Conservation (phyloP, 2,113 vertebrate genomes). For the Ophthalmolycus amberensis region DNA sequence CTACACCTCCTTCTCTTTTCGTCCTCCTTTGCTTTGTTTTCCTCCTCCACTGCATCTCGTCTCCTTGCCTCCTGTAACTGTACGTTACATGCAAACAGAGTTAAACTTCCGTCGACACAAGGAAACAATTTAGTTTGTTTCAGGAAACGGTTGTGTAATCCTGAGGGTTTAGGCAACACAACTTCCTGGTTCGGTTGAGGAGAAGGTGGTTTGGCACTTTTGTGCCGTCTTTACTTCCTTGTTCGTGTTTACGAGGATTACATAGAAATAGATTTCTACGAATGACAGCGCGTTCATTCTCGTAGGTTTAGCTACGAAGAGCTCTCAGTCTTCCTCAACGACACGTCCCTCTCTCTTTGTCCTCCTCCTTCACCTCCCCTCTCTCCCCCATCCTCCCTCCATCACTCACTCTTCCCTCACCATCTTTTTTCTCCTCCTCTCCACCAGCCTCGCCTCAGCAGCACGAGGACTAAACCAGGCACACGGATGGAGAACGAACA, state of each 20-base stretch:
- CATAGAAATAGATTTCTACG: too few species aligned
- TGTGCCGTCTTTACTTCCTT: neutral
- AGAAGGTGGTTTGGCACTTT: too few species aligned
- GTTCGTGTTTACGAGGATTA: neutral
- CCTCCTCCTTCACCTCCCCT: neutral
- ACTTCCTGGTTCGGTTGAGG: too few species aligned
- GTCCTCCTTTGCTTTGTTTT: neutral
- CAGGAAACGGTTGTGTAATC: too few species aligned
- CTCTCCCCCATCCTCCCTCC: neutral
- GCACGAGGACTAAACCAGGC: slow-evolving; percentile 2
- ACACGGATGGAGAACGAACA: slow-evolving; percentile 40
- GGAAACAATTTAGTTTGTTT: neutral
- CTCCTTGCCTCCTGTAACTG: fast-evolving
- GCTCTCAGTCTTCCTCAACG: neutral
- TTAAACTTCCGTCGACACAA: neutral
- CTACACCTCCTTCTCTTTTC: neutral
- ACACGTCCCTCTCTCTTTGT: neutral
- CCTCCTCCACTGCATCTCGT: neutral
- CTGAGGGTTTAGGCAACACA: too few species aligned
- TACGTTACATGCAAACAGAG: too few species aligned
- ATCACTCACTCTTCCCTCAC: neutral
- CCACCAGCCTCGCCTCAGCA: neutral
- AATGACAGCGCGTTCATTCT: too few species aligned
- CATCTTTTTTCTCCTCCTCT: neutral
- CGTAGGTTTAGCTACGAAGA: too few species aligned